Evolutionary conservation across 1,140 invertebrate species (phyloP).

Genomic region (Dryas iulia): DNA sequence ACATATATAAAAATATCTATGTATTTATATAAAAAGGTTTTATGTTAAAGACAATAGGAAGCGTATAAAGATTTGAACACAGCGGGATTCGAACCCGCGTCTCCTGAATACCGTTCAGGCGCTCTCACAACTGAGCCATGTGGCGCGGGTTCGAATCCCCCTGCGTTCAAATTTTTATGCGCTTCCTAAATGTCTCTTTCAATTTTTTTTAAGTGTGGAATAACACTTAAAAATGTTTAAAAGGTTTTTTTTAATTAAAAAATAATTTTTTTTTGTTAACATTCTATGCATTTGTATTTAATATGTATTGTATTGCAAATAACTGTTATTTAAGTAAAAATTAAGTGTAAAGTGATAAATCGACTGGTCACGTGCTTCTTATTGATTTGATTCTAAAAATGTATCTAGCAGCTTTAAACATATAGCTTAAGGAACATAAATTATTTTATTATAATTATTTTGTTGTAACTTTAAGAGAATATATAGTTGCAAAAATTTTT

Average conservation of each 20-base stretch:
- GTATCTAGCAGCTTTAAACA: conserved; percentile 62
- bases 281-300: neutral
- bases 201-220: no score
- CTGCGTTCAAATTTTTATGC: no score
- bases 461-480: conserved; percentile 59
- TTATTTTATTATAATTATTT: conserved; percentile 61
- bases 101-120: no score
- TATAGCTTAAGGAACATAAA: conserved; percentile 48
- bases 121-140: no score
- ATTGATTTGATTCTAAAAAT: conserved; percentile 39
- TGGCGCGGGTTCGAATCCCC: no score
- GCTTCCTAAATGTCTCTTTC: no score
- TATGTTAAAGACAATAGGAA: no score
- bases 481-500: conserved; percentile 37
- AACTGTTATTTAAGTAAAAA: neutral
- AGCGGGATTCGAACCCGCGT: no score
- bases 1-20: no score
- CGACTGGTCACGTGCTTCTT: conserved; percentile 58
- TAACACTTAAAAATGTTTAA: no score
- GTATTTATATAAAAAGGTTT: no score
- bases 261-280: neutral
- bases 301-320: neutral
- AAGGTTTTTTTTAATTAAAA: neutral
- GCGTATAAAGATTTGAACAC: no score
- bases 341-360: conserved; percentile 52